phyloP scores from a whole-genome alignment of 1,140 invertebrate species.

The Brachionus paranguensis region DNA sequence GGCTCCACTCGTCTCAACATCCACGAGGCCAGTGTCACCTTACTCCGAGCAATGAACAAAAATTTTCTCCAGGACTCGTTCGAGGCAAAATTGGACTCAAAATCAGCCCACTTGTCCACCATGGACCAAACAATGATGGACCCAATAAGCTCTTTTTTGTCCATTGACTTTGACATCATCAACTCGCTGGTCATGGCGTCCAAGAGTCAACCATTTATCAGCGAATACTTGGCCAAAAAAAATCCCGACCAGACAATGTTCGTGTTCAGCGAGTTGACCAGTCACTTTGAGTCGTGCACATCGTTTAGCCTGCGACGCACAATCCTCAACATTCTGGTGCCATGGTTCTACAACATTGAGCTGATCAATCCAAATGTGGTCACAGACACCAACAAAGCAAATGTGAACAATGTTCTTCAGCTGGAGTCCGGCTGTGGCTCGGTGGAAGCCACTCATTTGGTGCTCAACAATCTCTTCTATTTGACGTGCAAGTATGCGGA shows the following conservation, averaged over 20 bases:
- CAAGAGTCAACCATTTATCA: conserved; percentile 85
- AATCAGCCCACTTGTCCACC: neutral
- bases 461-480: conserved; percentile 96
- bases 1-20: conserved; percentile 83
- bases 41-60: conserved; percentile 86
- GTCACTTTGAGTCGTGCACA: neutral
- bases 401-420: neutral
- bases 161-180: conserved; percentile 52
- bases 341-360: conserved; percentile 98
- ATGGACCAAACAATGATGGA: conserved; percentile 44
- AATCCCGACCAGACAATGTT: conserved; percentile 97
- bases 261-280: conserved; percentile 84
- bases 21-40: conserved; percentile 82
- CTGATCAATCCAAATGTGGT: conserved; percentile 90
- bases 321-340: conserved; percentile 81
- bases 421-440: conserved; percentile 19
- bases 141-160: conserved; percentile 41
- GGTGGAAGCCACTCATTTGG: conserved; percentile 62
- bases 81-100: neutral
- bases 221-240: conserved; percentile 78
- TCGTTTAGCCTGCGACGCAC: conserved; percentile 68
- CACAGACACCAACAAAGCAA: conserved; percentile 57
- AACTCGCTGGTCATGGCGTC: conserved; percentile 75
- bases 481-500: conserved; percentile 95
- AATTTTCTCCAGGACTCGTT: conserved; percentile 73